Conservation (phyloP, 2,797 vertebrate genomes). For the Sebastes miniatus region DNA sequence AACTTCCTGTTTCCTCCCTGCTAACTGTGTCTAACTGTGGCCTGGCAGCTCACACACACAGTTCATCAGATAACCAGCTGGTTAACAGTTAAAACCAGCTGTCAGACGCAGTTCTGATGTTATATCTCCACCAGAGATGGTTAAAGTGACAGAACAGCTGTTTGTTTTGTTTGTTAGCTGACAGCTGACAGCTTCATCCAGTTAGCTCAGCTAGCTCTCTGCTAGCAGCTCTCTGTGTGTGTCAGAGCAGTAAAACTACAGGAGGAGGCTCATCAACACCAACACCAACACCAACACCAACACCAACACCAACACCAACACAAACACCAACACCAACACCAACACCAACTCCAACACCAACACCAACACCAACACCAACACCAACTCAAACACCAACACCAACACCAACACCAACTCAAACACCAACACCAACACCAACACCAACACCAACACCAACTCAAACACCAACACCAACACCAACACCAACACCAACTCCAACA, state of each 20-base stretch:
- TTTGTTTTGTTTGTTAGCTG: neutral
- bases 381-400: too few relatives aligned
- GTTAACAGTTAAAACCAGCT: neutral
- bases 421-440: neutral
- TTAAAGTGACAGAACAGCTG: neutral
- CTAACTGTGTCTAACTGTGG: neutral
- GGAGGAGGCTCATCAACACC: neutral
- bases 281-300: neutral
- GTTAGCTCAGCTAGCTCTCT: neutral
- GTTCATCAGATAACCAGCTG: neutral
- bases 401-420: neutral
- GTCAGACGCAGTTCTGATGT: neutral
- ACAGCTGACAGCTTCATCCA: neutral
- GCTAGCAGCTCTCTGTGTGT: neutral
- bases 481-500: too few relatives aligned
- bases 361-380: too few relatives aligned
- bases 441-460: neutral
- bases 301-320: too few relatives aligned
- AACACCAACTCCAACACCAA: fast-evolving
- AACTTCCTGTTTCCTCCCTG: neutral
- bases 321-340: too few relatives aligned
- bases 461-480: neutral
- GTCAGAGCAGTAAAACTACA: neutral
- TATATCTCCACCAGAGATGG: fast-evolving
- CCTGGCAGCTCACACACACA: neutral